Conservation (phyloP, 2,797 vertebrate species). For the Taenioides sp. region DNA sequence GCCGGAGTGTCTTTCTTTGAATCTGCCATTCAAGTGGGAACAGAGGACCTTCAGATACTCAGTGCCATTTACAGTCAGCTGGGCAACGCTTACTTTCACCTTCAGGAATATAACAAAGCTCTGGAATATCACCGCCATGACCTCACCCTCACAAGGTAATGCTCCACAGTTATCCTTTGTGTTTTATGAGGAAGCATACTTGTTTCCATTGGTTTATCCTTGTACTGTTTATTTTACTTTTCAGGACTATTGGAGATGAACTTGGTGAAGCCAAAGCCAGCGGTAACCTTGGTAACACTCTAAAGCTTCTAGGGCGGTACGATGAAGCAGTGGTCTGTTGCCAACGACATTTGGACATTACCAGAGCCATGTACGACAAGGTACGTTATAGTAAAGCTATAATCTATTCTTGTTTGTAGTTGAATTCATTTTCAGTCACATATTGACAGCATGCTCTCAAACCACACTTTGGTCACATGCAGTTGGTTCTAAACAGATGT, state of each 20-base stretch:
- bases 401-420: not conserved
- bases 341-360: slow-evolving; percentile 95
- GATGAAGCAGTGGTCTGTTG: slow-evolving; percentile 94
- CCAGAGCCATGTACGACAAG: slow-evolving; percentile 95
- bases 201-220: not conserved
- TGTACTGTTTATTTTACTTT: slow-evolving; percentile 5
- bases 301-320: slow-evolving; percentile 92
- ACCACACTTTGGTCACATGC: slow-evolving; percentile 24
- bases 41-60: slow-evolving; percentile 95
- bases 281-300: slow-evolving; percentile 93
- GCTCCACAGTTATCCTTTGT: not conserved
- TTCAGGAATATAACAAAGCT: slow-evolving; percentile 94
- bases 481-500: slow-evolving; percentile 3
- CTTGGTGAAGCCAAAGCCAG: slow-evolving; percentile 97
- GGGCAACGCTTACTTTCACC: slow-evolving; percentile 97
- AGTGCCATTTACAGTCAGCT: slow-evolving; percentile 99
- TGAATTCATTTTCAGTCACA: slow-evolving; percentile 1
- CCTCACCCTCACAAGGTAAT: slow-evolving; percentile 93
- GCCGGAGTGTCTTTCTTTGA: slow-evolving; percentile 93
- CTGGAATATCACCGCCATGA: slow-evolving; percentile 94
- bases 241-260: slow-evolving; percentile 92
- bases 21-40: slow-evolving; percentile 93
- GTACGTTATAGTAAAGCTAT: slow-evolving; percentile 59
- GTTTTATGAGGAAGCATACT: too few relatives aligned
- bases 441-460: slow-evolving; percentile 19